These are phyloP conservation scores for Spongilla lacustris DNA, from an alignment of 37 sponge, comb jelly and placozoan genomes.

Conservation along the genomic window DNA sequence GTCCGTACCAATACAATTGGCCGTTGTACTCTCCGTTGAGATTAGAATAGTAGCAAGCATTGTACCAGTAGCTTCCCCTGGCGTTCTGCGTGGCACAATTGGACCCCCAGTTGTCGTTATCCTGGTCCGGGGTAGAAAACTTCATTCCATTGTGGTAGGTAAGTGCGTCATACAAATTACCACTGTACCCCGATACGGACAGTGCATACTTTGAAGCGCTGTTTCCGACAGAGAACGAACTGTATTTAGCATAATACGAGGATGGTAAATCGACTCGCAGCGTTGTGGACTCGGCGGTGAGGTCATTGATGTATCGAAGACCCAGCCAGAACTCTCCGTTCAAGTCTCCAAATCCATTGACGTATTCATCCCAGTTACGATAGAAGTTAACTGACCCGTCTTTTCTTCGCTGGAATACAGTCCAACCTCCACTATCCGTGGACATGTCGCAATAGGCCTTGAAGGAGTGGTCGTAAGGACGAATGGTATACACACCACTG, in stretches of 20 bases:
- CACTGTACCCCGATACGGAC: neutral
- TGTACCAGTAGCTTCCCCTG: slow-evolving; percentile 15
- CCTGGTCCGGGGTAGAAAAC: slow-evolving; percentile 4
- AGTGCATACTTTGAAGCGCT: too few relatives aligned
- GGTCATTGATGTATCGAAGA: slow-evolving; percentile 51
- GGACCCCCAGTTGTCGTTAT: neutral
- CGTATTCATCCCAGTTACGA: slow-evolving; percentile 33
- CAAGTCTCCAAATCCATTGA: slow-evolving; percentile 62
- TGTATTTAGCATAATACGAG: slow-evolving; percentile 8
- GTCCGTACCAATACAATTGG: neutral
- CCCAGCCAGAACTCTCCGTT: slow-evolving; percentile 73
- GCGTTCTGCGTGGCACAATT: slow-evolving; percentile 4
- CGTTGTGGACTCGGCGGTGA: slow-evolving; percentile 16
- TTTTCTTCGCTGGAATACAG: slow-evolving; percentile 52
- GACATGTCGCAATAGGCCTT: too few relatives aligned
- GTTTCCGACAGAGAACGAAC: neutral
- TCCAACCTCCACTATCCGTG: slow-evolving; percentile 38
- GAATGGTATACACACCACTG: too few relatives aligned
- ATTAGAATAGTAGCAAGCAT: neutral
- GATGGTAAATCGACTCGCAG: slow-evolving; percentile 22
- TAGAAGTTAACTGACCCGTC: slow-evolving; percentile 35
- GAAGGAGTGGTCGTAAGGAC: slow-evolving; percentile 9
- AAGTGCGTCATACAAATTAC: neutral
- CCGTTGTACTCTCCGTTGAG: slow-evolving; percentile 1
- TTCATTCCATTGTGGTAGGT: slow-evolving; percentile 21